Base-by-base conservation (phyloP, 2,113 vertebrate genomes). In the Orientallactaga bullata region DNA sequence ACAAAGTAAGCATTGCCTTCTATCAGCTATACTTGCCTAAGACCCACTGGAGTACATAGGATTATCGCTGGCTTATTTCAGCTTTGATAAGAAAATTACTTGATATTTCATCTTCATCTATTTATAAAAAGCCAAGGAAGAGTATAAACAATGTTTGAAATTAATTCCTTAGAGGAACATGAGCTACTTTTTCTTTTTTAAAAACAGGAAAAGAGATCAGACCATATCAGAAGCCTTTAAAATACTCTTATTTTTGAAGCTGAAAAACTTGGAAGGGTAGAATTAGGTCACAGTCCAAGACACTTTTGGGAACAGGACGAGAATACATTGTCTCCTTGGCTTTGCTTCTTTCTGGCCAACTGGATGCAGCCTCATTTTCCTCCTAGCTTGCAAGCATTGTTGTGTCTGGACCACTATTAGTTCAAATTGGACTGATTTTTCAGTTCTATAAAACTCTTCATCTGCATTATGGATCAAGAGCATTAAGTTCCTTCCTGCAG, bases 351-450 rank as follows among this genome's bases (percentile, higher is more conserved):
- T 93, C 58, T 88, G 83, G 89, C 89, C 91, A 97, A 95, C 91
- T 89, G 88, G 55, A 60, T 95, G 96, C 89, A 51, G 60, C 81
- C 65, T 95, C 83, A 81, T 0, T 90, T 95, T 96, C 96, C 69
- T 84, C 85, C 71, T 87, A 79, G 32, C 79, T 96, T 92, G 51
- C 17, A 85, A 95, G 21, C 85, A 68, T 89, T 96, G 94, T 95
- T 97, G 92, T 98, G 94, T 96, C 97, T 97, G 96, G 97, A 95
- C 55, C 66, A 95, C 94, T 97, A 96, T 98, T 98, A 97, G 92
- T 97, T 97, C 95, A 97, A 97, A 98, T 96, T 96, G 76, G 79
- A 85, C 89, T 96, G 96, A 96, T 98, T 98, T 98, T 97, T 94
- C 91, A 95, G 84, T 95, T 98, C 89, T 97, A 72, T 97, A 86